Evolutionary conservation across 2,888 invertebrate species (phyloP).

Genomic region (Drosophila monieri): DNA sequence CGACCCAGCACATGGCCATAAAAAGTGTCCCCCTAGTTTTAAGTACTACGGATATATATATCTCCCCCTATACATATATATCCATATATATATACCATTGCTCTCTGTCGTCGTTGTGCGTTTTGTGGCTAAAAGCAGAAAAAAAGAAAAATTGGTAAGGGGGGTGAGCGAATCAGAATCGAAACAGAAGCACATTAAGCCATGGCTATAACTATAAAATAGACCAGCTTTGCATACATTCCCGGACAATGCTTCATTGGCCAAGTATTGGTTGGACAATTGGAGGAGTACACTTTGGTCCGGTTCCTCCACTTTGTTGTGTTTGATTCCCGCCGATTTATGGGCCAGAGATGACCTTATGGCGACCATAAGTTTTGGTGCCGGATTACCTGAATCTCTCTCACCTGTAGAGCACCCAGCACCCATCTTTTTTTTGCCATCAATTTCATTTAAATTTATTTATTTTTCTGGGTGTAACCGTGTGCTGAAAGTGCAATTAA

Average conservation of each 20-base stretch:
- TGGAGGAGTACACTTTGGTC: not conserved
- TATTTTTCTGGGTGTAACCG: not conserved
- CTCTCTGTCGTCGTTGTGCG: conserved; percentile 1
- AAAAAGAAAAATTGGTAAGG: not conserved
- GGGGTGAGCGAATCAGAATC: conserved; percentile 35
- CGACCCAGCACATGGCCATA: conserved; percentile 43
- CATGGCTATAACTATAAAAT: conserved; percentile 41
- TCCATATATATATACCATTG: not conserved
- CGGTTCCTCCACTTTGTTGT: not conserved
- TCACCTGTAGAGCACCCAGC: not conserved
- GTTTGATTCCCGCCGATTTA: not conserved
- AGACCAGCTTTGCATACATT: conserved; percentile 40
- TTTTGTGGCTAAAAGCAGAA: conserved; percentile 12
- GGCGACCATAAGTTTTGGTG: not conserved
- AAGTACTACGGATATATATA: conserved; percentile 7
- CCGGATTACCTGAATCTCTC: not conserved
- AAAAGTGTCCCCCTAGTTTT: conserved; percentile 43
- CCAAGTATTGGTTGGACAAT: not conserved
- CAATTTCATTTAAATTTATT: not conserved
- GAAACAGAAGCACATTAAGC: conserved; percentile 35
- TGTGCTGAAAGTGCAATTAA: conserved; percentile 23
- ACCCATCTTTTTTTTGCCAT: not conserved
- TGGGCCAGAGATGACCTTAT: not conserved
- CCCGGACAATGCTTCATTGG: conserved; percentile 35
- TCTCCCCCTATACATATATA: not conserved